Evolutionary conservation across 2,888 invertebrate species (phyloP), one percentile per base, ranked within the genome.

Genomic region (Hesperia comma): DNA sequence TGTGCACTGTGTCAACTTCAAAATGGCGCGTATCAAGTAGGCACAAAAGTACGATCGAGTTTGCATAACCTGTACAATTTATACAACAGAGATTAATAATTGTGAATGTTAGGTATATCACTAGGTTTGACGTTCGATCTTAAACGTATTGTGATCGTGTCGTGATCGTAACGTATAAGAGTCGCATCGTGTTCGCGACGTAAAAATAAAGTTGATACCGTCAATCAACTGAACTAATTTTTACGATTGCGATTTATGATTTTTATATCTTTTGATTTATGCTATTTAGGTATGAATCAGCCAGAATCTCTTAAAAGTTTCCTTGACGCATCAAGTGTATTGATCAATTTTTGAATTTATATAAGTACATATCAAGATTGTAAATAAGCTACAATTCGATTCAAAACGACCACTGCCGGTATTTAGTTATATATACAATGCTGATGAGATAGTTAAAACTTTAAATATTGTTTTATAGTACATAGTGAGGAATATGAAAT

Each of bases 311-410:
- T 54, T 26, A 32, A 37, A 19, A 51, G 12, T 41, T 58, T 15
- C 10, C n/a, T 53, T 21, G 54, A 62, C 41, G 37, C 41, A 32
- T 19, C n/a, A 26, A 54, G 19, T 19, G 32, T 17, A 26, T 55
- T 46, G 21, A 51, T 33, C 55, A 46, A 63, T 63, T 55, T 56
- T 32, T 32, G 14, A 46, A 63, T 63, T 55, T 56, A 43, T 32
- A 12, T 46, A 33, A 41, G 43, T 55, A 56, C 55, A 63, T 33
- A 37, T n/a, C 43, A 63, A 15, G 46, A 33, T 33, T 55, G 43
- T 41, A 33, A 56, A 43, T 55, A 43, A 62, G 40, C 41, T 62
- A 41, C 21, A 62, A 12, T 54, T 21, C 19, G 15, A 21, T 51
- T 61, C 21, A 46, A 53, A 33, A 26, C n/a, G 19, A 51, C 0